Evolutionary conservation across 1,140 invertebrate genomes (phyloP).

Genomic region (Phocides pigmalion): DNA sequence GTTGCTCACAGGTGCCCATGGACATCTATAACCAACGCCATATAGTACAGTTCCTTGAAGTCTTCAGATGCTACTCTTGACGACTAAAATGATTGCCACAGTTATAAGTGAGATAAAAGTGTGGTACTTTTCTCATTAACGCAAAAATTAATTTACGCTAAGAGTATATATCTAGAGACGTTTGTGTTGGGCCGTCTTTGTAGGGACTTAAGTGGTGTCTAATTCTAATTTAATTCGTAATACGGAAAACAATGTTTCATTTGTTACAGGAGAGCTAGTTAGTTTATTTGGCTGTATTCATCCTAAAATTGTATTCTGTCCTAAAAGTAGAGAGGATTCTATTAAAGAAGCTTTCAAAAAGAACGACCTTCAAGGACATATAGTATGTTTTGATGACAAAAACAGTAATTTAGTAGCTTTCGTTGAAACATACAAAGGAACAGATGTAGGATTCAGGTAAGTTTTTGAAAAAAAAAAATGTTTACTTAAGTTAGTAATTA

Average conservation of each 20-base stretch:
- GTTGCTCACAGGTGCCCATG: no score
- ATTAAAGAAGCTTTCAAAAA: conserved; percentile 36
- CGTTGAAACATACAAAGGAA: conserved; percentile 37
- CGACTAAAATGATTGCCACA: no score
- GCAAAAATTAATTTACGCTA: no score
- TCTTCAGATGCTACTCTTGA: no score
- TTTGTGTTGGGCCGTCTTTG: no score
- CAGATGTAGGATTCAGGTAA: conserved; percentile 4
- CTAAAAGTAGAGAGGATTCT: conserved; percentile 28
- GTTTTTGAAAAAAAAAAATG: not conserved
- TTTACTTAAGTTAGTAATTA: no score
- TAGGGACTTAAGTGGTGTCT: not conserved
- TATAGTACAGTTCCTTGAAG: no score
- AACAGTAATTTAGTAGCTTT: conserved; percentile 39
- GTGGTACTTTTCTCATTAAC: no score
- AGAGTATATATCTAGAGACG: no score
- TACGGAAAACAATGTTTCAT: conserved; percentile 21
- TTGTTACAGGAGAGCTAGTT: conserved; percentile 41
- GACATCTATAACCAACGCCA: no score
- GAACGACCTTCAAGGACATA: conserved; percentile 15
- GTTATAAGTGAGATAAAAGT: no score
- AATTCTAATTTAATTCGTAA: not conserved
- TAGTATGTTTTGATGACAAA: conserved; percentile 44
- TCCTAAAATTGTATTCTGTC: conserved; percentile 48
- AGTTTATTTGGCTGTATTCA: conserved; percentile 36